Evolutionary conservation across 2,888 invertebrate genomes (phyloP).

Genomic region (Masnerella sp.): DNA sequence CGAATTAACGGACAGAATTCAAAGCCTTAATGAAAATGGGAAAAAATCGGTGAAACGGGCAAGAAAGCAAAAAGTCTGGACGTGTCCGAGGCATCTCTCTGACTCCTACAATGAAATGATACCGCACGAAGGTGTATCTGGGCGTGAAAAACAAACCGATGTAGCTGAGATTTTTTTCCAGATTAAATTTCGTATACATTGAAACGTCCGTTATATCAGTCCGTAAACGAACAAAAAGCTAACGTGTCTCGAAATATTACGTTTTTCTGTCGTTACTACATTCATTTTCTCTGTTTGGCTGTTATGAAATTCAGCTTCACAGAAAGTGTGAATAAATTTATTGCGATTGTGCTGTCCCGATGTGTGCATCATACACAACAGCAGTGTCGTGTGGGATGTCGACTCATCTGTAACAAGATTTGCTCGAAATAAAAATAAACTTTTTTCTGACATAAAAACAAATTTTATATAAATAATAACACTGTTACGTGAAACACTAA

Average conservation of each 20-base stretch:
- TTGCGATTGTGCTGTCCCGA: slow-evolving; percentile 14
- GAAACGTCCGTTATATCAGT: slow-evolving; percentile 40
- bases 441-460: slow-evolving; percentile 20
- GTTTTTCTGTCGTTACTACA: slow-evolving; percentile 30
- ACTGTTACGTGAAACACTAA: no score
- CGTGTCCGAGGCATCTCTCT: slow-evolving; percentile 10
- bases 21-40: neutral
- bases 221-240: slow-evolving; percentile 32
- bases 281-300: slow-evolving; percentile 37
- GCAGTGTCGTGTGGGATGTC: slow-evolving; percentile 20
- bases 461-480: no score
- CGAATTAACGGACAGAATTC: neutral
- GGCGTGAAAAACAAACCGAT: slow-evolving; percentile 37
- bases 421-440: slow-evolving; percentile 17
- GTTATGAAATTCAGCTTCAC: slow-evolving; percentile 43
- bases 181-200: slow-evolving; percentile 50
- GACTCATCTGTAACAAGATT: slow-evolving; percentile 27
- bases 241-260: slow-evolving; percentile 43
- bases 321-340: slow-evolving; percentile 42
- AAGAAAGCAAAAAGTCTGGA: slow-evolving; percentile 18
- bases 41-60: neutral
- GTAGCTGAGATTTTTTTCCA: slow-evolving; percentile 46
- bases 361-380: neutral
- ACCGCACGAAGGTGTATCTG: slow-evolving; percentile 24
- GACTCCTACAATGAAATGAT: slow-evolving; percentile 34